These are phyloP conservation scores for Limnephilus lunatus DNA, from an alignment of 2,888 invertebrate species.

Conservation along the genomic window DNA sequence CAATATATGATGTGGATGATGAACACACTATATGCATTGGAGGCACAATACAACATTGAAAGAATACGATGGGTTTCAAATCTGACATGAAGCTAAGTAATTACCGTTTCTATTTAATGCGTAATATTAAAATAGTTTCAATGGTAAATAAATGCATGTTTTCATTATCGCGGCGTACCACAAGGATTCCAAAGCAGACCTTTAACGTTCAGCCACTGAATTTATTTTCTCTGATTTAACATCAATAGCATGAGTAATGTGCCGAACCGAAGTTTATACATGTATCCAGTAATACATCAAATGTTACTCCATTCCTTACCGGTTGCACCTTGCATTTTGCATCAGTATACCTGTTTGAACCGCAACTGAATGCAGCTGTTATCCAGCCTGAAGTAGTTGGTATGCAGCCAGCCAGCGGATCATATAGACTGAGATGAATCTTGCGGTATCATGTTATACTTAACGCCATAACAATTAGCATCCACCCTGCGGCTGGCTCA, in stretches of 20 bases:
- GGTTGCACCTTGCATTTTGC: constrained; percentile 40
- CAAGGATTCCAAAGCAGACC: not conserved
- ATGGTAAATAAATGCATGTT: not conserved
- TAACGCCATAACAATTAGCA: constrained; percentile 43
- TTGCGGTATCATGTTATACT: constrained; percentile 36
- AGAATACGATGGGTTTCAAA: too few relatives aligned
- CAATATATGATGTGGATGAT: not conserved
- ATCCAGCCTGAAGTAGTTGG: constrained; percentile 12
- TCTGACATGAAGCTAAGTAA: not conserved
- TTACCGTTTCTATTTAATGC: not conserved
- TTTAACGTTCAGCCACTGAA: not conserved
- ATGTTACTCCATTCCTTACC: not conserved
- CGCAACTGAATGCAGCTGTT: constrained; percentile 32
- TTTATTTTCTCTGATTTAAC: not conserved
- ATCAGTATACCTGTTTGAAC: constrained; percentile 10
- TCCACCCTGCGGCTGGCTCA: constrained; percentile 12
- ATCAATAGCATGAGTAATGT: not conserved
- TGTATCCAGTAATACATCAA: not conserved
- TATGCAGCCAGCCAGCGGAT: constrained; percentile 15
- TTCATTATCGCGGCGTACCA: not conserved
- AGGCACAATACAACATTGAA: not conserved
- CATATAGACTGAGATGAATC: constrained; percentile 29
- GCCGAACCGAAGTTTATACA: not conserved
- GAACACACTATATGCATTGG: not conserved
- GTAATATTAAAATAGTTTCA: not conserved